These are phyloP conservation scores for Heliothis peltigera DNA, from an alignment of 2,888 invertebrate species.

Conservation along the genomic window DNA sequence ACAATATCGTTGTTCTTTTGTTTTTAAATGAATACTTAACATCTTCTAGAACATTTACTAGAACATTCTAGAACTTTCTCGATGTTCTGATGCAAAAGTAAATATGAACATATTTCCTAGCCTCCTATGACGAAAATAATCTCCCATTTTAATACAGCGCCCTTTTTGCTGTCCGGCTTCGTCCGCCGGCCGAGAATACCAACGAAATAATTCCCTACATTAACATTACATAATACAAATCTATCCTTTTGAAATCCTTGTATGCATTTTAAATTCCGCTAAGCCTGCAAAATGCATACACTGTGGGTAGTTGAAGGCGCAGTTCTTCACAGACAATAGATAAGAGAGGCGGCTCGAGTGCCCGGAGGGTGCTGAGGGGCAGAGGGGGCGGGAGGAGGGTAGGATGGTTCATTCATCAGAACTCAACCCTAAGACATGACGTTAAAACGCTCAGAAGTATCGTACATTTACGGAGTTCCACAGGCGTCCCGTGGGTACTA, in stretches of 20 bases:
- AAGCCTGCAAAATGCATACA: constrained; percentile 57
- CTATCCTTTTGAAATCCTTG: constrained; percentile 54
- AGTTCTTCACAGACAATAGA: constrained; percentile 76
- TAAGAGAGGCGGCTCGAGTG: constrained; percentile 68
- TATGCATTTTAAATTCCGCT: constrained; percentile 66
- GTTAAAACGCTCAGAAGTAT: background rate
- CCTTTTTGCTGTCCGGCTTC: no score
- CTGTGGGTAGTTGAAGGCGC: constrained; percentile 43
- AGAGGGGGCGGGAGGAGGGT: background rate
- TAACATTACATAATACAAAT: constrained; percentile 33
- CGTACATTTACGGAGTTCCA: no score
- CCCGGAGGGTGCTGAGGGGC: constrained; percentile 50
- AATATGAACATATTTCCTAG: no score
- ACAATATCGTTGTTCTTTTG: no score
- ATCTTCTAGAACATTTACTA: no score
- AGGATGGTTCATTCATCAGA: background rate
- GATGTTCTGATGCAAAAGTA: no score
- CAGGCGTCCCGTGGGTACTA: no score
- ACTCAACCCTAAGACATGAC: background rate
- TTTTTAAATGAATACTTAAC: no score
- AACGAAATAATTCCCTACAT: constrained; percentile 1
- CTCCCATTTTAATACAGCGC: no score
- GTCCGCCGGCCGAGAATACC: no score
- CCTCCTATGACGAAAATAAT: no score
- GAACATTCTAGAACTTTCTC: no score